Base-by-base conservation (phyloP, 2,113 vertebrate genomes). In the Dromaius novaehollandiae region DNA sequence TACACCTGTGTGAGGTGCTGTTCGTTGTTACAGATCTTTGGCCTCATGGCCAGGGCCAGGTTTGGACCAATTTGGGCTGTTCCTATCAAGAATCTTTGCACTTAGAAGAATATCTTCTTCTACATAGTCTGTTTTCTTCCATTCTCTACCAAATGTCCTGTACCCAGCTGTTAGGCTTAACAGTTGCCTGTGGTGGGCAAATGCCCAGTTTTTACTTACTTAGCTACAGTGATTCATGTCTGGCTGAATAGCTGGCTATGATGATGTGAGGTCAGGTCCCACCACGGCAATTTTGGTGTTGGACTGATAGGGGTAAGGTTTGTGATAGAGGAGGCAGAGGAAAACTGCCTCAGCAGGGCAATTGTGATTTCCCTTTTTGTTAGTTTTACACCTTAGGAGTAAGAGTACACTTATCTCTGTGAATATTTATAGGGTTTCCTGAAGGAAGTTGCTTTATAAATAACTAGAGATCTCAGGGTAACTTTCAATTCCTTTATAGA, bases 361-460 rank as follows among this genome's bases (percentile, higher is more conserved):
- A 94, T 38, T 55, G 58, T 89, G 63, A 88, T 89, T 94, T 95
- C 70, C 89, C 82, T 89, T 92, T 94, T 91, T 65, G 66, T 77
- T 79, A 69, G 38, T 36, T 93, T 65, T 36, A 42, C 8, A n/a
- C 44, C 68, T 66, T 30, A 48, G 32, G 22, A 92, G 58, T 63
- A 63, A 94, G n/a, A 25, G 10, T 58, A 19, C 1, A 20, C 66
- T 93, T 97, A 88, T 93, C 53, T 0, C 70, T 65, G 34, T 66
- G 63, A 53, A 34, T 96, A 94, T 96, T 97, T 95, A 96, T 95
- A 96, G 84, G 17, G 8, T 70, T 95, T 94, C 85, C 71, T 74
- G 75, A 71, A 91, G 75, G 78, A 91, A 74, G 44, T 12, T 32
- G n/a, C 48, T 88, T 65, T 96, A 91, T 94, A 95, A 96, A 96